Evolutionary conservation across 2,888 invertebrate species (phyloP).

Genomic region (Drepanosiphum platanoidis): DNA sequence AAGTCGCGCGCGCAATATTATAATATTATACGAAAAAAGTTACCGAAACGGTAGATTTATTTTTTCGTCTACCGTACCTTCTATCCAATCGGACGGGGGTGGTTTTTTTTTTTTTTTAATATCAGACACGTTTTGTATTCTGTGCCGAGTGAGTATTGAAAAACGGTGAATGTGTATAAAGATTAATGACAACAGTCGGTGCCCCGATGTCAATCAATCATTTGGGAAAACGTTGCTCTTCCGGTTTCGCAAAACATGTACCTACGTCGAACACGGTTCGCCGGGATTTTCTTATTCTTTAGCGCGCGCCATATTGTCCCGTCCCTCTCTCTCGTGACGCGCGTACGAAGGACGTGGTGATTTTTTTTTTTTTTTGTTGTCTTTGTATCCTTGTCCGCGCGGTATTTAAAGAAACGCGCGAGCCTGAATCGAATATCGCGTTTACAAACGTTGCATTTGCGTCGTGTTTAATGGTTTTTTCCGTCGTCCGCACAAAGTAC

Average conservation of each 20-base stretch:
- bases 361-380: too few species aligned
- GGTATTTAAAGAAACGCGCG: background rate
- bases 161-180: conserved; percentile 3
- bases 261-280: background rate
- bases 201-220: conserved; percentile 9
- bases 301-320: background rate
- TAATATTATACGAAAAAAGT: too few species aligned
- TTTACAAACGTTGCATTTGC: too few species aligned
- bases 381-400: background rate
- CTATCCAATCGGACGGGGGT: background rate
- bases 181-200: conserved; percentile 30
- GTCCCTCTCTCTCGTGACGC: too few species aligned
- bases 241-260: background rate
- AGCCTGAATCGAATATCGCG: too few species aligned
- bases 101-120: background rate
- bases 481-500: too few species aligned
- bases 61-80: background rate
- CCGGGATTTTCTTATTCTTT: background rate
- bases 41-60: background rate
- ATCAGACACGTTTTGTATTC: conserved; percentile 16
- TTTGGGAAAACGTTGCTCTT: background rate
- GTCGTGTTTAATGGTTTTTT: too few species aligned
- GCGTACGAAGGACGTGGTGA: too few species aligned
- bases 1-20: background rate
- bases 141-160: background rate